Percentiles rank a stretch among this genome's conserved stretches.
Evolutionary conservation across 2,888 invertebrate species (phyloP).

Genomic region (Lampropteryx suffumata): DNA sequence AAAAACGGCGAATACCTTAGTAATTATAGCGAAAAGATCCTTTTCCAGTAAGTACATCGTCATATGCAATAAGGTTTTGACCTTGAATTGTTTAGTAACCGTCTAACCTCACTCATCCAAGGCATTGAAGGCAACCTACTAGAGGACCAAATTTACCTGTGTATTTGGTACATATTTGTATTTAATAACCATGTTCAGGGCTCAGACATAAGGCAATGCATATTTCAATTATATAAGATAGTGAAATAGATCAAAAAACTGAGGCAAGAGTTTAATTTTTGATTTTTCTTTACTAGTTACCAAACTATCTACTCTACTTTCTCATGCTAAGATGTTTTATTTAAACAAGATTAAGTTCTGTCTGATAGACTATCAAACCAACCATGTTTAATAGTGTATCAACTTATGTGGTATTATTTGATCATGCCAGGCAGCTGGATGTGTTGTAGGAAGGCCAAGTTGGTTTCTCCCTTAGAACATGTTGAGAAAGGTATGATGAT

Average conservation of each 20-base stretch:
- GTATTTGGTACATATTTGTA: conserved; percentile 9
- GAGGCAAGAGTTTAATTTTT: background rate
- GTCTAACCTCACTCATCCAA: conserved; percentile 49
- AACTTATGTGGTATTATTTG: conserved; percentile 34
- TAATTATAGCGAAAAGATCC: conserved; percentile 54
- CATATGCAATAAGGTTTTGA: conserved; percentile 26
- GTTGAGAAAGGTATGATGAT: conserved; percentile 56
- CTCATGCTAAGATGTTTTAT: background rate
- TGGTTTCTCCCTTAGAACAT: conserved; percentile 57
- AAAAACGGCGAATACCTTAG: conserved; percentile 46
- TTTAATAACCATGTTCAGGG: no score
- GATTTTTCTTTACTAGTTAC: no score
- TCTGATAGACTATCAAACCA: no score
- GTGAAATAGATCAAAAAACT: conserved; percentile 16
- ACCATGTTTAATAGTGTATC: no score
- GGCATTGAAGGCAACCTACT: conserved; percentile 40
- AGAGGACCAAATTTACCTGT: no score
- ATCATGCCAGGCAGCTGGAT: conserved; percentile 64
- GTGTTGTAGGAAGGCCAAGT: conserved; percentile 68
- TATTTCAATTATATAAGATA: no score
- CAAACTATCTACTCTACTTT: background rate
- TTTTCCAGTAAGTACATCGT: conserved; percentile 60
- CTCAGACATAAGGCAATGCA: no score
- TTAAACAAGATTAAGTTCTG: background rate
- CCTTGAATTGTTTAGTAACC: conserved; percentile 45